Evolutionary conservation across 2,797 vertebrate species (phyloP), one percentile per base, ranked within the genome.

Genomic region (Enteromius paludinosus): DNA sequence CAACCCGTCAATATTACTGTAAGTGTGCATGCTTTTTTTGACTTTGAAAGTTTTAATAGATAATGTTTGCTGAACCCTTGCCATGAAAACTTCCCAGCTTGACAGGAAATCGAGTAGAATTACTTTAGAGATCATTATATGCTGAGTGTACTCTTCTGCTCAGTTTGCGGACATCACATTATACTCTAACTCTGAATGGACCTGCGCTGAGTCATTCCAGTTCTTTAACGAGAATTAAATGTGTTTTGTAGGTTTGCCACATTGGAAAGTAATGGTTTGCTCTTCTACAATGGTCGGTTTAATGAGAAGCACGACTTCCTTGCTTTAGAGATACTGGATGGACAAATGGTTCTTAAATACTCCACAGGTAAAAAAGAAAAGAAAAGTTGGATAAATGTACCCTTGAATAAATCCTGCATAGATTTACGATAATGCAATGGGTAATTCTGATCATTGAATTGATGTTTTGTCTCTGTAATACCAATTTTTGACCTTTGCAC

Each of bases 221-320:
- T 68, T 25, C 33, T 68, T 30, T 83, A 28, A 52, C 81, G 62
- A 81, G 23, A 23, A 66, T 12, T 71, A 38, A 77, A 64, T 87
- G 10, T 88, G 20, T 90, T 78, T 86, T 90, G 9, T 87, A 99
- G 98, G 87, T 99, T 99, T 88, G 96, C 97, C 54, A 99, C 98
- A 0, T 88, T 96, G 89, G 97, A 97, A 90, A 94, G 89, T 80
- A 95, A 92, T 0, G 98, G 98, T 3, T 96, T 99, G 10, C 95
- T 99, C 78, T 96, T 99, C 88, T 99, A 99, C 91, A 99, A 99
- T 0, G 98, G 98, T 52, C 97, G 98, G 33, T 97, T 99, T 88
- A 99, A 99, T 0, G 97, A 99, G 93, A 97, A 97, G 89, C 98
- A 99, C 0, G 97, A 99, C 90, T 99, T 99, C 89, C 94, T 99